Evolutionary conservation across 2,888 invertebrate species (phyloP).

Genomic region (Uloborus plumipes): DNA sequence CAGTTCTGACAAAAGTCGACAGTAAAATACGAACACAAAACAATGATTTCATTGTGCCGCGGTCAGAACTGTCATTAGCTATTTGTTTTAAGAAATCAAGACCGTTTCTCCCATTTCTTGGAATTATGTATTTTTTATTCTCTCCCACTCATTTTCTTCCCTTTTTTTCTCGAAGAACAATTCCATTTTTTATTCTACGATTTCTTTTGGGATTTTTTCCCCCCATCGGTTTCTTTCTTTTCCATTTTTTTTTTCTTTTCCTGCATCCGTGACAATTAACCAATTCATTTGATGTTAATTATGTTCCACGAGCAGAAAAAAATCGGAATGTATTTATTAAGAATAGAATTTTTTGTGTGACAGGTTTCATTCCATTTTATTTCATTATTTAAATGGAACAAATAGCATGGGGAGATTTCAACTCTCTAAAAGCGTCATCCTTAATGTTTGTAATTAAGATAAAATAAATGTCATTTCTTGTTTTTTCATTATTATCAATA

Average conservation of each 20-base stretch:
- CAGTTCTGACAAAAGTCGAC: constrained; percentile 12
- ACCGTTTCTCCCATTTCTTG: neutral
- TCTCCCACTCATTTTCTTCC: constrained; percentile 13
- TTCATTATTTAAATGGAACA: too few relatives aligned
- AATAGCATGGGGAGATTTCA: too few relatives aligned
- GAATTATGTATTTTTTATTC: constrained; percentile 7
- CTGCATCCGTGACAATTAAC: constrained; percentile 48
- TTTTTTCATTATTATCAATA: too few relatives aligned
- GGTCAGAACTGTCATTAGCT: constrained; percentile 47
- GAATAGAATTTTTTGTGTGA: neutral
- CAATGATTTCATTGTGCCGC: constrained; percentile 44
- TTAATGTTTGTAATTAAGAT: too few relatives aligned
- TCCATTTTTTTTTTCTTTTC: constrained; percentile 16
- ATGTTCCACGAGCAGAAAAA: constrained; percentile 27
- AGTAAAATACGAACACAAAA: constrained; percentile 34
- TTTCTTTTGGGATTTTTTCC: neutral
- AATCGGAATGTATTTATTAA: constrained; percentile 47
- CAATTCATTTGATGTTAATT: constrained; percentile 59
- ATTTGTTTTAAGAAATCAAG: constrained; percentile 56
- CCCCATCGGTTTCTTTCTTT: neutral
- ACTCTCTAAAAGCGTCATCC: too few relatives aligned
- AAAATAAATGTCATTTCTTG: too few relatives aligned
- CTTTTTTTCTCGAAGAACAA: constrained; percentile 4
- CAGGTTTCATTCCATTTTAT: too few relatives aligned
- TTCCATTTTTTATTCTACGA: constrained; percentile 18